A percentile compares a stretch with the other conserved stretches of the same genome.
Evolutionary conservation across 2,888 invertebrate species (phyloP).

Genomic region (Erebia ligea): DNA sequence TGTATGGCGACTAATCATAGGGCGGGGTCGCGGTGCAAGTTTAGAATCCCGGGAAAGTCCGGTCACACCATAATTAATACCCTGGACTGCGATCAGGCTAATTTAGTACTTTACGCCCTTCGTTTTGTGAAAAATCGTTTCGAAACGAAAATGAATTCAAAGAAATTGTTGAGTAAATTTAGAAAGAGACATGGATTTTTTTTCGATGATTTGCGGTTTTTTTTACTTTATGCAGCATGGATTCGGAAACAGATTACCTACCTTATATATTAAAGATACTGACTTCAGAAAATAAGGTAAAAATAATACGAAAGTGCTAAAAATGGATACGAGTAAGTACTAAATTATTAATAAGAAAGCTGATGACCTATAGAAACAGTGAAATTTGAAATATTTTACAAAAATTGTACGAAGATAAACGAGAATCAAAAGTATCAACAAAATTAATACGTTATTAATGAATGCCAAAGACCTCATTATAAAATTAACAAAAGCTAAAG

Average conservation of each 20-base stretch:
- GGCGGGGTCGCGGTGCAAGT: conserved; percentile 42
- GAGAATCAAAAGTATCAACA: conserved; percentile 44
- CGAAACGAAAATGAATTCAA: background rate
- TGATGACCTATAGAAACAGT: background rate
- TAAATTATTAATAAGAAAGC: background rate
- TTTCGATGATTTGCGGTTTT: too few species aligned
- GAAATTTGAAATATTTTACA: background rate
- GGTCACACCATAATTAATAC: conserved; percentile 39
- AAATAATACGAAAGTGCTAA: background rate
- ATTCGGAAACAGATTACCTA: background rate
- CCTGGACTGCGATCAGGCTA: conserved; percentile 34
- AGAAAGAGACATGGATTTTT: background rate
- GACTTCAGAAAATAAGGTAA: background rate
- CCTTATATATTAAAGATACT: background rate
- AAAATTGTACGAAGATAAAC: conserved; percentile 6
- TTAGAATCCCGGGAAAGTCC: conserved; percentile 42
- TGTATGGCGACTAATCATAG: conserved; percentile 48
- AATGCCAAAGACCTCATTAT: conserved; percentile 26
- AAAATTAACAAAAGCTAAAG: conserved; percentile 44
- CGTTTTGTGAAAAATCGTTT: conserved; percentile 8
- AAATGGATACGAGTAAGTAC: background rate
- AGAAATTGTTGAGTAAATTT: background rate
- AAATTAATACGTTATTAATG: conserved; percentile 39
- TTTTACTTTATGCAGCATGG: background rate
- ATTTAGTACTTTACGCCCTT: conserved; percentile 32